Conservation (phyloP, 2,888 invertebrate genomes). For the Stenolophus ochropezus region DNA sequence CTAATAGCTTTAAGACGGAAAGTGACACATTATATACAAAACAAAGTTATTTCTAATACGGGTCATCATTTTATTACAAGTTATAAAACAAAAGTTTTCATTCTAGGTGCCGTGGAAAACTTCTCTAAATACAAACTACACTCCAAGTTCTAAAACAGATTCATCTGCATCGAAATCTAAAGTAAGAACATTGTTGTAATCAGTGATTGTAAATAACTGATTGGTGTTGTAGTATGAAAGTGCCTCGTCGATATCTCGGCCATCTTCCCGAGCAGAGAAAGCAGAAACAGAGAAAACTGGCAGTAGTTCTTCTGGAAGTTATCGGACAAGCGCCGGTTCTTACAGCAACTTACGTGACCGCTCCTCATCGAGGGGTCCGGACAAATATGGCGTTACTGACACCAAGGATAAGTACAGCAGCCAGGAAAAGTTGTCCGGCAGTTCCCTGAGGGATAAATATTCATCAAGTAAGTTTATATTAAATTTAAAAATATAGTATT, state of each 20-base stretch:
- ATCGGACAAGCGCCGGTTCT: slow-evolving; percentile 66
- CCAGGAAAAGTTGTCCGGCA: slow-evolving; percentile 18
- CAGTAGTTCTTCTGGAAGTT: slow-evolving; percentile 65
- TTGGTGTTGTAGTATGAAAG: slow-evolving; percentile 68
- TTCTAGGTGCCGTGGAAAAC: slow-evolving; percentile 65
- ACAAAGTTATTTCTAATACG: no score
- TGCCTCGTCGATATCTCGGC: slow-evolving; percentile 66
- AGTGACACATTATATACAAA: neutral
- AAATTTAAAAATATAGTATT: neutral
- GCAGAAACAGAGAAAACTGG: slow-evolving; percentile 64
- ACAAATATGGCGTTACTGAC: slow-evolving; percentile 56
- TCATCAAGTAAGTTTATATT: slow-evolving; percentile 7
- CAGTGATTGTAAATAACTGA: slow-evolving; percentile 29
- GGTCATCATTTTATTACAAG: no score
- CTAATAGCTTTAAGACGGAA: neutral
- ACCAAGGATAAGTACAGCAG: slow-evolving; percentile 41
- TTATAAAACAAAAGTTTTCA: slow-evolving; percentile 41
- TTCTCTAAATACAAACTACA: slow-evolving; percentile 61
- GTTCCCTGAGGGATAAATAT: slow-evolving; percentile 48
- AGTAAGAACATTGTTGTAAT: slow-evolving; percentile 23
- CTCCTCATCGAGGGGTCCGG: slow-evolving; percentile 63
- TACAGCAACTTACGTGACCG: slow-evolving; percentile 68
- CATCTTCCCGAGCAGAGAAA: slow-evolving; percentile 67
- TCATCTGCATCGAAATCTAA: slow-evolving; percentile 44
- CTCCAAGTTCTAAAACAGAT: slow-evolving; percentile 56